Base-by-base conservation (phyloP, 2,888 invertebrate species). In the Ophion ellenae region DNA sequence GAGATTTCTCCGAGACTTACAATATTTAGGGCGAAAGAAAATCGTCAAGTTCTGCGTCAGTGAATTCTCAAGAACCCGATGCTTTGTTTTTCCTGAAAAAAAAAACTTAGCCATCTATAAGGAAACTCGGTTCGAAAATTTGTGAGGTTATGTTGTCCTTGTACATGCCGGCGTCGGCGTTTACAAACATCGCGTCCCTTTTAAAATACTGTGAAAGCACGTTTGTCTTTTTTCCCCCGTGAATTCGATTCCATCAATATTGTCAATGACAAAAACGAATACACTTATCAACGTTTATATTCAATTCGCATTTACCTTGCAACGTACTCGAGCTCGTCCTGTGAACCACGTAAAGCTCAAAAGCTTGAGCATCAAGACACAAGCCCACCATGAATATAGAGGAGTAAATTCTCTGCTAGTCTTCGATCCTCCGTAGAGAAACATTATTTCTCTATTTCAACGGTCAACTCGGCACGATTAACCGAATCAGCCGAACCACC, bases 341-440 rank as follows among this genome's bases (percentile, higher is more conserved):
- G 92, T 92, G 40, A 87, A 85, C 91, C 92, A 92, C 20, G 88
- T 87, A 36, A 92, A 87, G 9, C 79, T 45, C 89, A 90, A 84
- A 87, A 91, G 88, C 74, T 92, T 90, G n/a, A 92, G 24, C n/a
- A 90, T 78, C 32, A 92, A 87, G 79, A 92, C 75, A 64, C 89
- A 85, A 14, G 89, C 85, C 90, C 91, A 91, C 87, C 90, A 91
- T 5, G 90, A 87, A 78, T 91, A 92, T 66, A 87, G 76, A 20
- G 85, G 40, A 87, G 89, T 90, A 36, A 90, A 87, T 80, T 90
- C 88, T 28, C 86, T 77, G 32, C 64, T 81, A 71, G 75, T 81
- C 64, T 66, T 59, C 11, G 78, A 71, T 11, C 76, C 85, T 14
- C 57, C 71, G 67, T 83, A 73, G 20, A 85, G 67, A 69, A 85